Evolutionary conservation across 1,140 invertebrate genomes (phyloP), one percentile per base, ranked within the genome.

Genomic region (Periplaneta americana): DNA sequence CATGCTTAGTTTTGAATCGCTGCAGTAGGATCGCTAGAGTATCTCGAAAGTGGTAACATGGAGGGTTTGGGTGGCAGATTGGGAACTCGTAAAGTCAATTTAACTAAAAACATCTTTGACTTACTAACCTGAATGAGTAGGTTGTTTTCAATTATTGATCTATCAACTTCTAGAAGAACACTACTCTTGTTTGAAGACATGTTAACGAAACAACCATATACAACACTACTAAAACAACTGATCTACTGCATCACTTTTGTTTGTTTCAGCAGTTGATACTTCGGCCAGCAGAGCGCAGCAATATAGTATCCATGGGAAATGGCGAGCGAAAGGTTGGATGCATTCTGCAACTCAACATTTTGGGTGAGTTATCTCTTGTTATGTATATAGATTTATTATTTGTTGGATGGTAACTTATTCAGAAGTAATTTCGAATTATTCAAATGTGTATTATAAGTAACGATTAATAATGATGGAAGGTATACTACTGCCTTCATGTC

Each of bases 91-190:
- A n/a, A n/a, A n/a, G n/a, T n/a, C n/a, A n/a, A n/a, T n/a, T n/a
- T n/a, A n/a, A n/a, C n/a, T n/a, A n/a, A n/a, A n/a, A n/a, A n/a
- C n/a, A n/a, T n/a, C n/a, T n/a, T n/a, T n/a, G n/a, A n/a, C n/a
- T n/a, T n/a, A n/a, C n/a, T n/a, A 81, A 86, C 86, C 34, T 83
- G 48, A 75, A 88, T 74, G 32, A 85, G 82, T 80, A 87, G 84
- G 75, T 85, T 87, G 37, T 84, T 85, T 9, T 48, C 84, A 75
- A 84, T 80, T 22, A 85, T 84, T 28, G 83, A 83, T 15, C 86
- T 85, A 36, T 87, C 85, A 39, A 87, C 37, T 28, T 88, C 85
- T 8, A 87, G 83, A 10, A 85, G 84, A 34, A 81, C 84, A 57
- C 80, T 84, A 4, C 82, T 80, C 22, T 83, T 48, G 75, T 79